phyloP scores from a whole-genome alignment of 2,113 vertebrate species.

The Nothocercus nigrocapillus region DNA sequence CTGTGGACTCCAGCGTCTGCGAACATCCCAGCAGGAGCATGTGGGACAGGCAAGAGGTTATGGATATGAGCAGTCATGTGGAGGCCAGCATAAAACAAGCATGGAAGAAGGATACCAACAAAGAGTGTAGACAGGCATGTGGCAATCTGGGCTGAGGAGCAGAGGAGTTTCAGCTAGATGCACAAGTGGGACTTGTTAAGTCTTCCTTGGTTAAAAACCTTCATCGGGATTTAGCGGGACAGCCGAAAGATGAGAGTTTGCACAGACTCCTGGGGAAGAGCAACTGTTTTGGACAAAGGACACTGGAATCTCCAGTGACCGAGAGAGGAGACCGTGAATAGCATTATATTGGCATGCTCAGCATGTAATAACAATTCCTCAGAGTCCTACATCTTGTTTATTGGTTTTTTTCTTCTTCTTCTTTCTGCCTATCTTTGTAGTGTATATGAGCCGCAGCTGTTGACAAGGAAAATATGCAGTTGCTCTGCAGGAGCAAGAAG shows the following conservation, averaged over 20 bases:
- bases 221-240: background rate
- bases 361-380: constrained; percentile 53
- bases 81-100: background rate
- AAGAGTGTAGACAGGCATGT: background rate
- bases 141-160: background rate
- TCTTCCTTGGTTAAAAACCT: background rate
- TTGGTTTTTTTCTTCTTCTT: background rate
- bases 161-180: background rate
- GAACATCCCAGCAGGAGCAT: background rate
- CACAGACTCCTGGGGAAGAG: background rate
- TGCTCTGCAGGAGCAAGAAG: constrained; percentile 44
- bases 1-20: background rate
- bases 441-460: constrained; percentile 54
- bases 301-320: constrained; percentile 32
- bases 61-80: background rate
- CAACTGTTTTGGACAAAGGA: constrained; percentile 41
- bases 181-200: background rate
- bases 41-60: background rate
- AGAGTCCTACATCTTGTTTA: constrained; percentile 39
- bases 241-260: background rate
- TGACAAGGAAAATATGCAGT: constrained; percentile 63
- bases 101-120: background rate
- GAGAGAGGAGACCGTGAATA: constrained; percentile 33
- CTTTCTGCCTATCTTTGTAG: constrained; percentile 19
- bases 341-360: constrained; percentile 40